Conservation (phyloP, 2,888 invertebrate genomes). For the Drosophila nigricruria region DNA sequence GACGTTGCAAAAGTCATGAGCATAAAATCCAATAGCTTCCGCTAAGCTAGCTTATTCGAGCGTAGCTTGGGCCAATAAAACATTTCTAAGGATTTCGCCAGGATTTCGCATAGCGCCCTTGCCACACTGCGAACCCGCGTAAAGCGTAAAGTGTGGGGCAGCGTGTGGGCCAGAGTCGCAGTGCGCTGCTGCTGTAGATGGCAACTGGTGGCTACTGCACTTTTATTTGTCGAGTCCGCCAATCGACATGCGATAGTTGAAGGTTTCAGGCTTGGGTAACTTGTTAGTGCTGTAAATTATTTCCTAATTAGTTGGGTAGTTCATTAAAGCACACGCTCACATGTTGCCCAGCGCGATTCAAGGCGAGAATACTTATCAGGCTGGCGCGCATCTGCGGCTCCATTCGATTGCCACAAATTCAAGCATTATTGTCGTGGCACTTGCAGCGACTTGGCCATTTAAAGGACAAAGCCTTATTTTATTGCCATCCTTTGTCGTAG, state of each 20-base stretch:
- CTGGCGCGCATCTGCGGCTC: slow-evolving; percentile 46
- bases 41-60: slow-evolving; percentile 82
- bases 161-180: background rate
- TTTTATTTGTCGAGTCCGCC: slow-evolving; percentile 17
- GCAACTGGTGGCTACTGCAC: slow-evolving; percentile 53
- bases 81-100: slow-evolving; percentile 80
- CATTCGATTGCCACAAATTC: slow-evolving; percentile 53
- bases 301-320: slow-evolving; percentile 70
- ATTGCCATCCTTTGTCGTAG: slow-evolving; percentile 51
- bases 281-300: slow-evolving; percentile 66
- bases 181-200: slow-evolving; percentile 15
- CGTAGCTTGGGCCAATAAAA: slow-evolving; percentile 81
- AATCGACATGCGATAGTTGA: slow-evolving; percentile 37
- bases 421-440: slow-evolving; percentile 32
- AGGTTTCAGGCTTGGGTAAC: slow-evolving; percentile 49
- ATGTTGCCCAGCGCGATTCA: slow-evolving; percentile 5
- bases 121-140: slow-evolving; percentile 30
- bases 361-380: slow-evolving; percentile 30
- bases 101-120: slow-evolving; percentile 65
- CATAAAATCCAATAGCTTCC: slow-evolving; percentile 83
- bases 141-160: background rate
- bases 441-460: slow-evolving; percentile 37
- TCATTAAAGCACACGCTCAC: slow-evolving; percentile 12
- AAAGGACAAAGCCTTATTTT: slow-evolving; percentile 55
- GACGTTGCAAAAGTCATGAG: slow-evolving; percentile 77